phyloP scores from a whole-genome alignment of 2,797 vertebrate species.

The Pipistrellus pipistrellus region DNA sequence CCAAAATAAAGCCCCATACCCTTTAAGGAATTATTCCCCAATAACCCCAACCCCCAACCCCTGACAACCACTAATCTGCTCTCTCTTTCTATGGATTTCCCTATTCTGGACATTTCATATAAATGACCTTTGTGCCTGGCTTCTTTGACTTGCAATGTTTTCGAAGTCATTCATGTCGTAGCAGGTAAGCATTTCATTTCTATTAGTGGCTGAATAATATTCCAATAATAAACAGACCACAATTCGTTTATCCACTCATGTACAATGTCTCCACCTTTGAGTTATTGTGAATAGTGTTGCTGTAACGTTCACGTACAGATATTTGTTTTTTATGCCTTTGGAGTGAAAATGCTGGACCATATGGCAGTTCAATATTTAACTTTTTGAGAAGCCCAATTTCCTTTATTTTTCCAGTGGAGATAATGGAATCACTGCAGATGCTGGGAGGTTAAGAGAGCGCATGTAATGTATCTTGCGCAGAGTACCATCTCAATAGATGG shows the following conservation, averaged over 20 bases:
- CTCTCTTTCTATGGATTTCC: background rate
- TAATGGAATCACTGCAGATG: background rate
- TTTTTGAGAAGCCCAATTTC: background rate
- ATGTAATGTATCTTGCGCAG: background rate
- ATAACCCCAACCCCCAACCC: background rate
- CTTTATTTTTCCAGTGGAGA: constrained; percentile 37
- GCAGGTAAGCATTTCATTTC: background rate
- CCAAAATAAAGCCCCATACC: background rate
- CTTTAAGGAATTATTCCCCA: background rate
- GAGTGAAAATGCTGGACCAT: background rate
- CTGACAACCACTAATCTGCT: background rate
- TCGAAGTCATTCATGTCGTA: background rate
- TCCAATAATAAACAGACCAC: background rate
- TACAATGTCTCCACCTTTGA: background rate
- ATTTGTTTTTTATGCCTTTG: background rate
- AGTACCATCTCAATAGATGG: constrained; percentile 35
- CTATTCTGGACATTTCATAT: background rate
- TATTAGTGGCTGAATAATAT: background rate
- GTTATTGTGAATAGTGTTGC: background rate
- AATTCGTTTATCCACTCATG: background rate
- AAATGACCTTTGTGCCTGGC: background rate
- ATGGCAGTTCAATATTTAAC: background rate
- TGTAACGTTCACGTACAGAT: background rate
- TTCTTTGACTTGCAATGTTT: background rate
- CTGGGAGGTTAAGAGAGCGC: background rate